phyloP scores from a whole-genome alignment of 2,888 invertebrate species.

The Venustoraphidia nigricollis region DNA sequence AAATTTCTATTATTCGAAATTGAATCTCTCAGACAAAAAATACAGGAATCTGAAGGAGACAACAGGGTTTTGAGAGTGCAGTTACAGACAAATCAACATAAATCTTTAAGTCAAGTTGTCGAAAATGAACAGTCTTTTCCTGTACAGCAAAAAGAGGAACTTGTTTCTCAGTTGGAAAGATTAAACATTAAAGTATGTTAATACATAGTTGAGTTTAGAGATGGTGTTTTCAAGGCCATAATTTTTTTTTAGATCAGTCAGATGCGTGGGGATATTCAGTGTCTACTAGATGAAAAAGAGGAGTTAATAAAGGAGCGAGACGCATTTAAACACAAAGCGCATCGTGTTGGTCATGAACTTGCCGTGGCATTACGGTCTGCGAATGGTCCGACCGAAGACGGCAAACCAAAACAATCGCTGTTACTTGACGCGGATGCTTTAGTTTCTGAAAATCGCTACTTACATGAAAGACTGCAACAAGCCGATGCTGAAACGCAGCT shows the following conservation, averaged over 20 bases:
- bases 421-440: slow-evolving; percentile 67
- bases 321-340: slow-evolving; percentile 69
- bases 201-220: not conserved
- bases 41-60: slow-evolving; percentile 55
- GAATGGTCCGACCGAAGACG: slow-evolving; percentile 17
- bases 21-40: slow-evolving; percentile 53
- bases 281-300: slow-evolving; percentile 71
- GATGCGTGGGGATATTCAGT: slow-evolving; percentile 58
- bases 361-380: slow-evolving; percentile 43
- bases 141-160: slow-evolving; percentile 45
- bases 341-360: slow-evolving; percentile 65
- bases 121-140: slow-evolving; percentile 24
- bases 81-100: slow-evolving; percentile 17
- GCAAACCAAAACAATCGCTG: slow-evolving; percentile 3
- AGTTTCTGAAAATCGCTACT: slow-evolving; percentile 62
- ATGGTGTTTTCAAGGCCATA: not conserved
- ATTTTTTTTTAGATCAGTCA: slow-evolving; percentile 43
- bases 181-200: slow-evolving; percentile 40
- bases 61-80: slow-evolving; percentile 44
- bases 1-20: slow-evolving; percentile 38
- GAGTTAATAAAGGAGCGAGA: slow-evolving; percentile 67
- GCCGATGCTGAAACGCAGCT: slow-evolving; percentile 65
- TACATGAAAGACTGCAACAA: slow-evolving; percentile 67
- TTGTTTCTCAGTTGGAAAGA: slow-evolving; percentile 50
- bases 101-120: slow-evolving; percentile 5